phyloP scores from a whole-genome alignment of 1,140 invertebrate species.

The Zaprionus davidi region DNA sequence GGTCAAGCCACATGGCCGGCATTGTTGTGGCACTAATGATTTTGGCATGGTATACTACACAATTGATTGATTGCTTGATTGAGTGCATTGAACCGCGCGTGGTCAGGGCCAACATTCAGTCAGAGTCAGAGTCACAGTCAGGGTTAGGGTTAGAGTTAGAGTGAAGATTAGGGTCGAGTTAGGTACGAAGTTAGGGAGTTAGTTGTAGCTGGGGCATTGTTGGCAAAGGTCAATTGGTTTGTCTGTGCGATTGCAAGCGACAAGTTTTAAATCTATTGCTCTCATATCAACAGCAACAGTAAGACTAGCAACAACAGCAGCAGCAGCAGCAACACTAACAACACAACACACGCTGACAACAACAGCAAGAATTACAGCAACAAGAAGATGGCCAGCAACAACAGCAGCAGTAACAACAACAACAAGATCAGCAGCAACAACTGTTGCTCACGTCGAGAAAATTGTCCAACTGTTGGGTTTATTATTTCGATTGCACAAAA shows the following conservation, averaged over 20 bases:
- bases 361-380: not conserved
- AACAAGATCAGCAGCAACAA: not conserved
- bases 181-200: not conserved
- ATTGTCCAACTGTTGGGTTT: constrained; percentile 81
- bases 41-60: constrained; percentile 64
- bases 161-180: constrained; percentile 10
- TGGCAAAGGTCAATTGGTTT: constrained; percentile 75
- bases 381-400: too few species aligned
- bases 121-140: constrained; percentile 16
- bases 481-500: constrained; percentile 76
- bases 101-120: constrained; percentile 29
- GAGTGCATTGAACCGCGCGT: constrained; percentile 53
- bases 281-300: constrained; percentile 40
- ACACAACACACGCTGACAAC: not conserved
- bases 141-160: constrained; percentile 1
- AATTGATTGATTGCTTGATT: constrained; percentile 82
- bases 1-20: constrained; percentile 71
- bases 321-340: not conserved
- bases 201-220: not conserved
- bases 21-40: constrained; percentile 77
- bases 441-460: constrained; percentile 68
- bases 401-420: not conserved
- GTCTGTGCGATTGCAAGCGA: constrained; percentile 58
- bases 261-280: constrained; percentile 69
- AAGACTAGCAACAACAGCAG: not conserved